Conservation (phyloP, 2,888 invertebrate species). For the Athalia circularis region DNA sequence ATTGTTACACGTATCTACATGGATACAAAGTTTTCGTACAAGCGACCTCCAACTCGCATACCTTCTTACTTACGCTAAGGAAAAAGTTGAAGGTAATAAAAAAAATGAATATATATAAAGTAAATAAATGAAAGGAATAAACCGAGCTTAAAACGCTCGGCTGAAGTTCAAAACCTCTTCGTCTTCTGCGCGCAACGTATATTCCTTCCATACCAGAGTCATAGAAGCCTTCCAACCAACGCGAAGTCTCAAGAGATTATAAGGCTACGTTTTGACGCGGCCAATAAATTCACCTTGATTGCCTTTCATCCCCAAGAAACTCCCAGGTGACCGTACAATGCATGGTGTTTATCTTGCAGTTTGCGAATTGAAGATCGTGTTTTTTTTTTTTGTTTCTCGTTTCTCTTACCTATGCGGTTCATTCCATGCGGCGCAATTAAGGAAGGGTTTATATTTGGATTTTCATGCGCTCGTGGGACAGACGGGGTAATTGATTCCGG, state of each 20-base stretch:
- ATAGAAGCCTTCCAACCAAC: not conserved
- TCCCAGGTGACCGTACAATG: too few relatives aligned
- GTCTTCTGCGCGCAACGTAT: not conserved
- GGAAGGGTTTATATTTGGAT: not conserved
- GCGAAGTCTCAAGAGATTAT: constrained; percentile 32
- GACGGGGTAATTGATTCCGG: constrained; percentile 15
- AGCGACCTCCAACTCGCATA: too few relatives aligned
- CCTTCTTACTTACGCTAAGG: not conserved
- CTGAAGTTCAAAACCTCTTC: constrained; percentile 35
- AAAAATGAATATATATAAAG: not conserved
- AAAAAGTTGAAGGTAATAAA: not conserved
- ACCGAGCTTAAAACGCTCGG: constrained; percentile 17
- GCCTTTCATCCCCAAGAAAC: not conserved
- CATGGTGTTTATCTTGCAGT: too few relatives aligned
- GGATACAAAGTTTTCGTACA: too few relatives aligned
- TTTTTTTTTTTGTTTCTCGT: not conserved
- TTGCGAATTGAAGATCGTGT: too few relatives aligned
- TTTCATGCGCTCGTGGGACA: not conserved
- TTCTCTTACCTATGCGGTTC: not conserved
- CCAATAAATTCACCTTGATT: constrained; percentile 38
- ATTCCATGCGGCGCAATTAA: not conserved
- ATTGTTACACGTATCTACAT: too few relatives aligned
- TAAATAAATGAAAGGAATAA: not conserved
- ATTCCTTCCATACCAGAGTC: not conserved
- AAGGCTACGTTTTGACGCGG: constrained; percentile 30